A percentile compares a stretch with the other conserved stretches of the same genome.
These are phyloP conservation scores for Danionella dracula DNA, from an alignment of 2,797 vertebrate species.

Conservation along the genomic window DNA sequence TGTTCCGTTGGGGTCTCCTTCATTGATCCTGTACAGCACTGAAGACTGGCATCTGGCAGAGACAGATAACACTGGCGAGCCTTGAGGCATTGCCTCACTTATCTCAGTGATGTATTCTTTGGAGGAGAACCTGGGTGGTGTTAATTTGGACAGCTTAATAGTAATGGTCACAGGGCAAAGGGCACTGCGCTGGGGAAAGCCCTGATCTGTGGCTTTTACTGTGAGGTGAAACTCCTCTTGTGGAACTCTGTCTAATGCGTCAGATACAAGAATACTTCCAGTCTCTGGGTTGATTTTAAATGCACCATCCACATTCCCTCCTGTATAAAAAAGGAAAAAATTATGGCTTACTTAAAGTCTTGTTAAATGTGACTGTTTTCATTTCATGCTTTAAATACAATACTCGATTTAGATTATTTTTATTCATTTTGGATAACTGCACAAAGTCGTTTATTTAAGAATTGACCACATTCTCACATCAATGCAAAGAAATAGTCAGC, in stretches of 20 bases:
- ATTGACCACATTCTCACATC: too few relatives aligned
- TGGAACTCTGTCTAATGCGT: slow-evolving; percentile 65
- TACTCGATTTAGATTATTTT: too few relatives aligned
- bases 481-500: too few relatives aligned
- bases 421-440: too few relatives aligned
- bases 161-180: slow-evolving; percentile 75
- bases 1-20: slow-evolving; percentile 73
- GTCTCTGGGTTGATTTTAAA: slow-evolving; percentile 77
- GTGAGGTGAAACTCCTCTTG: slow-evolving; percentile 78
- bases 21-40: slow-evolving; percentile 83
- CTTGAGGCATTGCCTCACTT: slow-evolving; percentile 73
- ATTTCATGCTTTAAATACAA: too few relatives aligned
- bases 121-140: slow-evolving; percentile 78
- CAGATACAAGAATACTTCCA: slow-evolving; percentile 78
- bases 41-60: slow-evolving; percentile 75
- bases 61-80: slow-evolving; percentile 76
- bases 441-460: too few relatives aligned
- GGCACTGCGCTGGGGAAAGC: slow-evolving; percentile 81
- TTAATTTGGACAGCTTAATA: slow-evolving; percentile 74
- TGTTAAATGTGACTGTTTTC: not conserved
- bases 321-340: slow-evolving; percentile 17
- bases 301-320: slow-evolving; percentile 81
- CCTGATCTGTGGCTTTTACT: slow-evolving; percentile 85
- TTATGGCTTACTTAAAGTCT: not conserved
- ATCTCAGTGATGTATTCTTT: slow-evolving; percentile 84